A percentile compares a stretch with the other conserved stretches of the same genome.
Conservation (phyloP, 2,888 invertebrate species). For the Lochmaea crataegi region DNA sequence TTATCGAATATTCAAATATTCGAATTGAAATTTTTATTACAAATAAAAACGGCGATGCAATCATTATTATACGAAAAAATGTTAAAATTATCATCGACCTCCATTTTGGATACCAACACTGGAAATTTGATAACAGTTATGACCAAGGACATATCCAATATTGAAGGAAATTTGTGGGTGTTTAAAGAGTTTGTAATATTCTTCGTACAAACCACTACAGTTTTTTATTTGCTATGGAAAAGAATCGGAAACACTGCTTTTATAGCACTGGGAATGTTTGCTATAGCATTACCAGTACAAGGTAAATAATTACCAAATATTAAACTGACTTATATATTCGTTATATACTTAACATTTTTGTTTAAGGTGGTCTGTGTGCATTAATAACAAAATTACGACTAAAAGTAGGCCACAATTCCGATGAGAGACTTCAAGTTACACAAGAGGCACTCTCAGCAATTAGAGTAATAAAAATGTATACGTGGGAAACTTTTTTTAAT, state of each 20-base stretch:
- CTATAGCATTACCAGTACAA: slow-evolving; percentile 60
- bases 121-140: slow-evolving; percentile 86
- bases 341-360: too few relatives aligned
- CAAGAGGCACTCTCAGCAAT: slow-evolving; percentile 54
- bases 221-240: slow-evolving; percentile 81
- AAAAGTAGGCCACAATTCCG: slow-evolving; percentile 54
- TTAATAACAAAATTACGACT: slow-evolving; percentile 41
- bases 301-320: too few relatives aligned
- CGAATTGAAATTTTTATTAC: slow-evolving; percentile 20
- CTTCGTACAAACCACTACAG: slow-evolving; percentile 84
- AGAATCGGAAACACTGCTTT: slow-evolving; percentile 67
- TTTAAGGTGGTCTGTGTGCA: slow-evolving; percentile 51
- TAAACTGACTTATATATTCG: too few relatives aligned
- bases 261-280: slow-evolving; percentile 67
- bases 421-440: slow-evolving; percentile 51
- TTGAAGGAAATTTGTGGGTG: slow-evolving; percentile 71
- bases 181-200: slow-evolving; percentile 73
- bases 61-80: slow-evolving; percentile 83
- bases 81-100: slow-evolving; percentile 60
- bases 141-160: slow-evolving; percentile 77
- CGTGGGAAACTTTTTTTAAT: slow-evolving; percentile 55
- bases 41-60: slow-evolving; percentile 78
- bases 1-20: slow-evolving; percentile 67
- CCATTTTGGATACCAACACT: slow-evolving; percentile 64
- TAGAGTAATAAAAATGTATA: slow-evolving; percentile 56